These are phyloP conservation scores for Catostomus latipinnis DNA, from an alignment of 2,797 vertebrate genomes.

Conservation along the genomic window DNA sequence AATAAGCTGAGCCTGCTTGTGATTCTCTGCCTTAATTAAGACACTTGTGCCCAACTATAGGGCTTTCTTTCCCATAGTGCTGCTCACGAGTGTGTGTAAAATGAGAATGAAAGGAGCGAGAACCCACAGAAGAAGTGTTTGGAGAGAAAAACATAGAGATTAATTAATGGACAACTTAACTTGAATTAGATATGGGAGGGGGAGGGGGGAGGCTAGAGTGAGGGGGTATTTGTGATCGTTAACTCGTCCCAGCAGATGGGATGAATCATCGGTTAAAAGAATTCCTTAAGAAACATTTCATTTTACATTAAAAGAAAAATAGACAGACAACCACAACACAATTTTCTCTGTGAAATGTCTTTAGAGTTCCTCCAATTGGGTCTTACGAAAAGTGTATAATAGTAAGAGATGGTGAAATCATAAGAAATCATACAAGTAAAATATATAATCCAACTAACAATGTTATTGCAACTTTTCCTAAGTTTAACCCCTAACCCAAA, in stretches of 20 bases:
- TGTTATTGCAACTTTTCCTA: too few species aligned
- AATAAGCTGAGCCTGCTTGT: constrained; percentile 66
- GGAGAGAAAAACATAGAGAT: constrained; percentile 66
- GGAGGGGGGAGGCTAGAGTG: constrained; percentile 3
- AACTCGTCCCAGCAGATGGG: constrained; percentile 26
- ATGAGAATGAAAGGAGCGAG: constrained; percentile 55
- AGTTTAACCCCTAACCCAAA: too few species aligned
- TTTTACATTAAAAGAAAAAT: background rate
- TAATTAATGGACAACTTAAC: constrained; percentile 66
- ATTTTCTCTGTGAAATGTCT: background rate
- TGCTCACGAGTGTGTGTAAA: constrained; percentile 61
- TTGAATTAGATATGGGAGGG: constrained; percentile 44
- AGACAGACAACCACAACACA: background rate
- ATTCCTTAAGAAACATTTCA: background rate
- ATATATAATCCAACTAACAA: too few species aligned
- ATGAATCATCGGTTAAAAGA: background rate
- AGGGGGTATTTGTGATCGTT: background rate
- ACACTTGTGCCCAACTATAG: constrained; percentile 63
- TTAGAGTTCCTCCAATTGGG: background rate
- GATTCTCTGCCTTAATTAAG: constrained; percentile 69
- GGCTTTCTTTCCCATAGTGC: constrained; percentile 63
- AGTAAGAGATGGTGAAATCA: too few species aligned
- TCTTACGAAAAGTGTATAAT: too few species aligned
- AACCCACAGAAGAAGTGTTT: constrained; percentile 57
- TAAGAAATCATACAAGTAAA: too few species aligned